These are phyloP conservation scores for Pica pica DNA, from an alignment of 2,113 vertebrate genomes.

Conservation along the genomic window DNA sequence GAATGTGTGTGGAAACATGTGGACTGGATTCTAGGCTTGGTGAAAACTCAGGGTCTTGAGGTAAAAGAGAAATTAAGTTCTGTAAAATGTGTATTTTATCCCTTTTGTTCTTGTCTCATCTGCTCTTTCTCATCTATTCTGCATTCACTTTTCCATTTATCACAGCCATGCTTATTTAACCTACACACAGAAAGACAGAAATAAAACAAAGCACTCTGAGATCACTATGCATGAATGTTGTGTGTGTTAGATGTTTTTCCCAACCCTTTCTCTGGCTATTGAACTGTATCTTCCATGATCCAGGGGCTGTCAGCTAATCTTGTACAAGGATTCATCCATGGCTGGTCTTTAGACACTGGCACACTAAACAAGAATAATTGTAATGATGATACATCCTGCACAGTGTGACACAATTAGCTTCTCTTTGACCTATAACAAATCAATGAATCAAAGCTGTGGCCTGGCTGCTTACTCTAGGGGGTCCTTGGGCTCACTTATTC, in stretches of 20 bases:
- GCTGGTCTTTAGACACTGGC: background rate
- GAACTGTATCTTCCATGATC: background rate
- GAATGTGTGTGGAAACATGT: background rate
- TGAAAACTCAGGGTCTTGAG: background rate
- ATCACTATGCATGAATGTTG: background rate
- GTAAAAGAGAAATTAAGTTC: background rate
- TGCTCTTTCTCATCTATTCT: background rate
- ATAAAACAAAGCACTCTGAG: background rate
- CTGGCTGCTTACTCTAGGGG: background rate
- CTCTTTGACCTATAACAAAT: constrained; percentile 16
- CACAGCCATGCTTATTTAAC: background rate
- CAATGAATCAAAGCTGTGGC: background rate
- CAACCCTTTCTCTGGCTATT: background rate
- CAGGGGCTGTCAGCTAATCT: background rate
- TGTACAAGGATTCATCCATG: background rate
- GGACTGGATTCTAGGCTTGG: background rate
- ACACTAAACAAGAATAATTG: background rate
- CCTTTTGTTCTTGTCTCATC: background rate
- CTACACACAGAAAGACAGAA: background rate
- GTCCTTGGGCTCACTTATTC: background rate
- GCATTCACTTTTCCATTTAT: background rate
- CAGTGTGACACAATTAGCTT: background rate
- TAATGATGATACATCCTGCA: background rate
- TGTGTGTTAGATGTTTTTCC: background rate
- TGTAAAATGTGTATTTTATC: background rate